These are phyloP conservation scores for Crotalus helleri DNA, from an alignment of 2,113 vertebrate species.

Conservation along the genomic window DNA sequence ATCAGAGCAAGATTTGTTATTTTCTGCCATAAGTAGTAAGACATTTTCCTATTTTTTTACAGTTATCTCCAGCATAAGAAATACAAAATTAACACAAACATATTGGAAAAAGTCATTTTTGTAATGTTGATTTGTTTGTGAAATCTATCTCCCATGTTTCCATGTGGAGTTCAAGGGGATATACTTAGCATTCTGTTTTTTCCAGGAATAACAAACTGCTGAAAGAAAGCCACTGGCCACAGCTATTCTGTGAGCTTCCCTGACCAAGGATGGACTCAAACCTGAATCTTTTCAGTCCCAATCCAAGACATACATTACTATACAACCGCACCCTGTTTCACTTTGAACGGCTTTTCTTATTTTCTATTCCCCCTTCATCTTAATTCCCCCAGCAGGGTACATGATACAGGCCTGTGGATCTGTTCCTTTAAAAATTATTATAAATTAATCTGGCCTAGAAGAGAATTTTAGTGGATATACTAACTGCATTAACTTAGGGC, in stretches of 20 bases:
- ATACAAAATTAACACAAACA: not conserved
- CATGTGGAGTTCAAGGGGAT: not conserved
- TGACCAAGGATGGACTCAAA: not conserved
- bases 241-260: not conserved
- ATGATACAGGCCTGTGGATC: not conserved
- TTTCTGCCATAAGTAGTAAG: not conserved
- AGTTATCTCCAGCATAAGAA: not conserved
- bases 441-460: not conserved
- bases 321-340: not conserved
- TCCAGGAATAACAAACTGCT: not conserved
- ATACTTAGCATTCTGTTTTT: not conserved
- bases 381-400: not conserved
- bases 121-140: not conserved
- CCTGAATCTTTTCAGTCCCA: not conserved
- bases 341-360: not conserved
- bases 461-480: not conserved
- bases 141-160: not conserved
- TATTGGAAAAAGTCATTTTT: not conserved
- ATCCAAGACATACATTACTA: not conserved
- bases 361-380: not conserved
- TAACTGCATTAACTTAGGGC: not conserved
- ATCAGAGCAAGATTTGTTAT: not conserved
- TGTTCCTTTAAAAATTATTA: not conserved
- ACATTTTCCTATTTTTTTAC: not conserved
- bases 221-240: not conserved